phyloP scores from a whole-genome alignment of 2,113 vertebrate genomes.

The Bombycilla garrulus region DNA sequence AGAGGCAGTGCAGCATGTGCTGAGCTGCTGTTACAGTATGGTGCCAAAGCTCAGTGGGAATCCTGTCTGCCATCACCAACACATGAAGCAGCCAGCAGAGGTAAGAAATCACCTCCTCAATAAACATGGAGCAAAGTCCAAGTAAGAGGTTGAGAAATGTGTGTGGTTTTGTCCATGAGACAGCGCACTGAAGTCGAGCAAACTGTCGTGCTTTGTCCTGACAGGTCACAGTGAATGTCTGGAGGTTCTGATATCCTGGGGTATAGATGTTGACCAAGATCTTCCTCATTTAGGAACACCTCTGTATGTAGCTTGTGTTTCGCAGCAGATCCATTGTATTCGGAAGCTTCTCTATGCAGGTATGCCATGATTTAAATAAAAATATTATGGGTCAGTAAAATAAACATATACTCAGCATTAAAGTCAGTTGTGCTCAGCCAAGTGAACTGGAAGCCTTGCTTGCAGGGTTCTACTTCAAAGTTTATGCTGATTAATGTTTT shows the following conservation, averaged over 20 bases:
- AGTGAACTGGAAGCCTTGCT: background rate
- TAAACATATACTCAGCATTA: background rate
- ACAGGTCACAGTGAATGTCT: constrained; percentile 91
- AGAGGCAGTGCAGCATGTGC: constrained; percentile 85
- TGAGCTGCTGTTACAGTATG: constrained; percentile 88
- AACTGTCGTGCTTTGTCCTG: background rate
- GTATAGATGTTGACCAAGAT: constrained; percentile 90
- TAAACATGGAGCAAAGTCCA: background rate
- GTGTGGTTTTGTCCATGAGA: background rate
- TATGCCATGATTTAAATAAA: constrained; percentile 45
- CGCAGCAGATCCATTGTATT: constrained; percentile 87
- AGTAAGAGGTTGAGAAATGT: background rate
- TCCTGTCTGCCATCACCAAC: constrained; percentile 86
- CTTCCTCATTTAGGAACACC: constrained; percentile 92
- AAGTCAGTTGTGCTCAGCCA: background rate
- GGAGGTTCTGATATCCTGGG: constrained; percentile 88
- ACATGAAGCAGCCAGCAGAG: constrained; percentile 91
- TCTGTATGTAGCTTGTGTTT: constrained; percentile 88
- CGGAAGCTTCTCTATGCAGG: constrained; percentile 91
- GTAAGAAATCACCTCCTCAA: constrained; percentile 54
- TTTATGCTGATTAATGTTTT: background rate
- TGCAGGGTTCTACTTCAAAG: background rate
- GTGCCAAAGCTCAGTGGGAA: constrained; percentile 85
- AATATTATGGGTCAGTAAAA: background rate
- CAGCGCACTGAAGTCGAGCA: background rate